These are phyloP conservation scores for Riparia riparia DNA, from an alignment of 2,113 vertebrate genomes.

Conservation along the genomic window DNA sequence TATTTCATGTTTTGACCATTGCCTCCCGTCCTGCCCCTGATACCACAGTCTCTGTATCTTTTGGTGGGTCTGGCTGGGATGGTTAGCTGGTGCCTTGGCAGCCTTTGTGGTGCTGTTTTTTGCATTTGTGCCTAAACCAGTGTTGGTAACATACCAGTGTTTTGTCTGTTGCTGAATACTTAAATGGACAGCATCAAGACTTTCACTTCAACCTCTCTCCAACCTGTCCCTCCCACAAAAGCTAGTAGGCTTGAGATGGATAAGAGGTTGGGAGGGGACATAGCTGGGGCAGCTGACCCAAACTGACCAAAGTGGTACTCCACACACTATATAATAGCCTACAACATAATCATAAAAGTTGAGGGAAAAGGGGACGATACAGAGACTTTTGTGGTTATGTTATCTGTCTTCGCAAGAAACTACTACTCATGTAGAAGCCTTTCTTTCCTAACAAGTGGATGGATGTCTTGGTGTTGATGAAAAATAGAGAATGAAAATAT, in stretches of 20 bases:
- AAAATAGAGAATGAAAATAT: neutral
- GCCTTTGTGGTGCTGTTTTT: neutral
- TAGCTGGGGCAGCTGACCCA: neutral
- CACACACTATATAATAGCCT: neutral
- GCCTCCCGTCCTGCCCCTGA: neutral
- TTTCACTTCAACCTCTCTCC: neutral
- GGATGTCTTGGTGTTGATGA: neutral
- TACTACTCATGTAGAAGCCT: rapidly evolving
- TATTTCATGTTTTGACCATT: neutral
- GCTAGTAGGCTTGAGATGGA: too few species aligned
- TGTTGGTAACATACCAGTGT: neutral
- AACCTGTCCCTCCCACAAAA: neutral
- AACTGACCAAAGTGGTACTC: neutral
- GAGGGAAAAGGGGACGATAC: neutral
- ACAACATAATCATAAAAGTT: neutral
- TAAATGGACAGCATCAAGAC: neutral
- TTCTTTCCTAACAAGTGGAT: neutral
- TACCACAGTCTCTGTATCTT: neutral
- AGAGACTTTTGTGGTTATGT: neutral
- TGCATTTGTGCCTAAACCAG: neutral
- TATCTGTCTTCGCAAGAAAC: neutral
- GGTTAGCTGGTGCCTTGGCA: neutral
- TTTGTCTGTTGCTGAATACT: neutral
- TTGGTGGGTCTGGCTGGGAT: neutral
- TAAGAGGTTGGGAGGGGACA: neutral